Base-by-base conservation (phyloP, 2,113 vertebrate species). In the Eidolon helvum region DNA sequence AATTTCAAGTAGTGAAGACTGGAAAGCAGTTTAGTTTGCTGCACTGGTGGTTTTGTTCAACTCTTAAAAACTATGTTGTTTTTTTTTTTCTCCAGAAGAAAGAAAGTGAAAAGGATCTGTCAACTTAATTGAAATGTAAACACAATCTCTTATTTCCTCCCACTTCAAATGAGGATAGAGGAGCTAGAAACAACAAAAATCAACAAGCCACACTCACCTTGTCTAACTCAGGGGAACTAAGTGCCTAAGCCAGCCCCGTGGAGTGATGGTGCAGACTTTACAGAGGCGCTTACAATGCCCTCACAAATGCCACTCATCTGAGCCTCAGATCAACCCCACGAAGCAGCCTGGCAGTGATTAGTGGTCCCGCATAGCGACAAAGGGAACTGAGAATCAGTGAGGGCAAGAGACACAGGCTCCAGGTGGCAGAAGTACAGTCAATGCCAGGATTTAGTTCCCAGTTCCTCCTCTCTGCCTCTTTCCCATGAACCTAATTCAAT, bases 81-180 rank as follows among this genome's bases (percentile, higher is more conserved):
- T 12, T 45, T 72, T 38, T 94, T 28, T 26, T 75, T 53, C 40
- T 66, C 71, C 55, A 89, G 28, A 86, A 74, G 77, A 94, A 94
- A 95, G 55, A 28, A 94, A 95, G 48, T 33, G 61, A 78, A 92
- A 57, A 82, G 79, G 75, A 69, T 77, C 38, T 38, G 14, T 77
- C 72, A 59, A 83, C 18, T 75, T 90, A 84, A 68, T 12, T 85
- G 79, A 97, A 95, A 92, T 43, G 59, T 59, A 95, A 93, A 92
- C 61, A 94, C 43, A 82, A 35, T 93, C 80, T 94, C 43, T 88
- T n/a, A 69, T 53, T 95, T 87, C n/a, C 79, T 80, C 59, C 40
- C 48, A 40, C 35, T 87, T 82, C 43, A 63, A 80, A 94, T 61
- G 35, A 77, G 30, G 74, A 65, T 43, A 68, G 94, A 82, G 30